A percentile compares a stretch with the other conserved stretches of the same genome.
phyloP scores from a whole-genome alignment of 2,888 invertebrate species.

The Polietes domitor region DNA sequence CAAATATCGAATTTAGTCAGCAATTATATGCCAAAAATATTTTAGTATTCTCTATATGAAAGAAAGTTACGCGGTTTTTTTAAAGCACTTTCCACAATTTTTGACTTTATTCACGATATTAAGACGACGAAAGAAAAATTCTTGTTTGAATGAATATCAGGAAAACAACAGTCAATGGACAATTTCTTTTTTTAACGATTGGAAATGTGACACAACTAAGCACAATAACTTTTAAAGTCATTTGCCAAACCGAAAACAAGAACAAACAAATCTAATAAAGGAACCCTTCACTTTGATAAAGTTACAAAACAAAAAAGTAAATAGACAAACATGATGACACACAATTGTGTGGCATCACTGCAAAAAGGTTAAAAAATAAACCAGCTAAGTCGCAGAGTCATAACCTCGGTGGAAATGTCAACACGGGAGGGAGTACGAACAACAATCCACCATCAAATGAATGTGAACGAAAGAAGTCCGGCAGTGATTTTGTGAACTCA shows the following conservation, averaged over 20 bases:
- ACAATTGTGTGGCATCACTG: not conserved
- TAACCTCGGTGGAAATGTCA: not conserved
- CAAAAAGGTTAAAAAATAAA: not conserved
- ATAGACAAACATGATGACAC: not conserved
- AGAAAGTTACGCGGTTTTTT: too few relatives aligned
- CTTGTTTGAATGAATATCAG: too few relatives aligned
- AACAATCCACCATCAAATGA: not conserved
- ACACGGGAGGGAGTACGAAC: not conserved
- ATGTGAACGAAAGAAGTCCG: not conserved
- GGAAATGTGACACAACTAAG: not conserved
- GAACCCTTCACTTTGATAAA: not conserved
- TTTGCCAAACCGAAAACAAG: not conserved
- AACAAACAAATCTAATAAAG: not conserved
- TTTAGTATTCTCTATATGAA: too few relatives aligned
- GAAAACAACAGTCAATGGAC: too few relatives aligned
- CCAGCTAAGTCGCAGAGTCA: slow-evolving; percentile 12
- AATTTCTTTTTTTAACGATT: too few relatives aligned
- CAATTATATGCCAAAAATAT: too few relatives aligned
- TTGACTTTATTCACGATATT: too few relatives aligned
- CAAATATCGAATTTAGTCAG: too few relatives aligned
- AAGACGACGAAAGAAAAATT: too few relatives aligned
- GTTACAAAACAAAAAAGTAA: not conserved
- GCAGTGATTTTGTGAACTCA: not conserved
- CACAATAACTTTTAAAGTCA: not conserved
- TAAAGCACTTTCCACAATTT: too few relatives aligned